A percentile compares a stretch with the other conserved stretches of the same genome.
phyloP scores from a whole-genome alignment of 2,888 invertebrate species.

The Drosophila affinis region DNA sequence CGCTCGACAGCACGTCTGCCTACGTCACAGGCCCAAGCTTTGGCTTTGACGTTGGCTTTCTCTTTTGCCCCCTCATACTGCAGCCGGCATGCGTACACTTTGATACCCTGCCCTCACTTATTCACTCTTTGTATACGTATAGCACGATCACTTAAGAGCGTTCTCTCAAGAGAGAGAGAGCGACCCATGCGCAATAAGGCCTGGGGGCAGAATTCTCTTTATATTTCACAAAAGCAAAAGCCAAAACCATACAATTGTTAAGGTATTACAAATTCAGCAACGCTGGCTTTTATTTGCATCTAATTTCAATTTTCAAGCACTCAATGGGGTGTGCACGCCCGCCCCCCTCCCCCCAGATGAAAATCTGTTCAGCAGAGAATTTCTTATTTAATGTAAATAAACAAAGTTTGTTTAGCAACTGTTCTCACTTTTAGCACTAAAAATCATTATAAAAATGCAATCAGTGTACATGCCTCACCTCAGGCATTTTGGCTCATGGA shows the following conservation, averaged over 20 bases:
- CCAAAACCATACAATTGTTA: not conserved
- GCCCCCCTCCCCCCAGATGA: not conserved
- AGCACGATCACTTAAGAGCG: not conserved
- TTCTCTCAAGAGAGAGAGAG: not conserved
- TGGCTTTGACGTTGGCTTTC: conserved; percentile 36
- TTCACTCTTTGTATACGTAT: no score
- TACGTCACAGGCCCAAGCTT: conserved; percentile 33
- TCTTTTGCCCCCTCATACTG: conserved; percentile 17
- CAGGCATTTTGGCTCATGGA: no score
- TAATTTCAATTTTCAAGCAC: not conserved
- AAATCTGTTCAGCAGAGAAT: not conserved
- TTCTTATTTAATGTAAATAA: not conserved
- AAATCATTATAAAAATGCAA: no score
- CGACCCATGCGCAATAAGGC: not conserved
- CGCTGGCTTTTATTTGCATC: not conserved
- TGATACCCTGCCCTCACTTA: no score
- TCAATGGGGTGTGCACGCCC: not conserved
- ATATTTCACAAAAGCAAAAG: not conserved
- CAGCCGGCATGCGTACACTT: not conserved
- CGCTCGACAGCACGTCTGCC: conserved; percentile 25
- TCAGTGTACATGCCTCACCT: no score
- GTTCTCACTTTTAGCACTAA: no score
- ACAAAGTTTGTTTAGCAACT: no score
- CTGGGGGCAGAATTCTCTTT: not conserved
- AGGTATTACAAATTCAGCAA: not conserved